These are phyloP conservation scores for Chanos chanos DNA, from an alignment of 2,797 vertebrate genomes.

Conservation along the genomic window DNA sequence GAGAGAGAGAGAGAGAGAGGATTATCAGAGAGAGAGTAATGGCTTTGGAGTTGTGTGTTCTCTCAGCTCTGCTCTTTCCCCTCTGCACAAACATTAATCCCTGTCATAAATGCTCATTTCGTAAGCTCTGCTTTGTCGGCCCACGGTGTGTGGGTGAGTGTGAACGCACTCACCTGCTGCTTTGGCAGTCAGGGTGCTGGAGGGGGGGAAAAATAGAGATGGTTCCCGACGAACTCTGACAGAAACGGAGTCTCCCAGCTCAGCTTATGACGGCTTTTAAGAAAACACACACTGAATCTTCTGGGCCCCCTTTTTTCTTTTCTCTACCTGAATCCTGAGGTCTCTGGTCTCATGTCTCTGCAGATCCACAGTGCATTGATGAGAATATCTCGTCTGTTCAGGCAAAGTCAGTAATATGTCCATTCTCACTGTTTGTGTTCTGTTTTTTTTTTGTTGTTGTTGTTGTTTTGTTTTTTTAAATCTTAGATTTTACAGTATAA, in stretches of 20 bases:
- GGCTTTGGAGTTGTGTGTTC: slow-evolving; percentile 39
- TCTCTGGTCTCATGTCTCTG: too few species aligned
- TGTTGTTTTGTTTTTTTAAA: too few species aligned
- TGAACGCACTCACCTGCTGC: slow-evolving; percentile 15
- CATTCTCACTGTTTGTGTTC: too few species aligned
- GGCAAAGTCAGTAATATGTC: too few species aligned
- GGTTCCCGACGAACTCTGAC: slow-evolving; percentile 9
- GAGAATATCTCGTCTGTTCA: too few species aligned
- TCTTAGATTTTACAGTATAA: too few species aligned
- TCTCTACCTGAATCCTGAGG: neutral
- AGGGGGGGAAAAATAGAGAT: slow-evolving; percentile 16
- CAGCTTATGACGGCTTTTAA: neutral
- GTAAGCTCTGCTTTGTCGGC: slow-evolving; percentile 28
- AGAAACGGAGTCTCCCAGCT: slow-evolving; percentile 9
- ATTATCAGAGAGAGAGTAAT: slow-evolving; percentile 39
- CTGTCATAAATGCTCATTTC: slow-evolving; percentile 47
- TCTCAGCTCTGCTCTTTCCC: slow-evolving; percentile 26
- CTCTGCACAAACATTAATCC: slow-evolving; percentile 42
- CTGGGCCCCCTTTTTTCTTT: neutral
- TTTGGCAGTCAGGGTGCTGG: slow-evolving; percentile 4
- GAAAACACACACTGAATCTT: neutral
- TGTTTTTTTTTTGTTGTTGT: too few species aligned
- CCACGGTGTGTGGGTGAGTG: slow-evolving; percentile 7
- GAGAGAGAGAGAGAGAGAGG: slow-evolving; percentile 28
- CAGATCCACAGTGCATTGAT: too few species aligned